phyloP scores from a whole-genome alignment of 2,888 invertebrate genomes.

The Platycheirus rosarum region DNA sequence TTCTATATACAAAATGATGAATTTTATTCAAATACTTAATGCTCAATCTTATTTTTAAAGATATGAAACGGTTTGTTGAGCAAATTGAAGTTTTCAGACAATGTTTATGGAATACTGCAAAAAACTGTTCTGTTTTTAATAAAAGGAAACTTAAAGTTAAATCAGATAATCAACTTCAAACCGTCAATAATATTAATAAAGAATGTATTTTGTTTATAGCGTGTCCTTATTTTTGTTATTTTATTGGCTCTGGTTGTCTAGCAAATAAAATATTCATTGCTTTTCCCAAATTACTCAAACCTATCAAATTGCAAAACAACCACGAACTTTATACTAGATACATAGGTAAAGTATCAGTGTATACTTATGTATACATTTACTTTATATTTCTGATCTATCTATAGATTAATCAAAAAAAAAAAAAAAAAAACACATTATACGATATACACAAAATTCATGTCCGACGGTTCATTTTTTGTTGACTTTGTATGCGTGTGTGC shows the following conservation, averaged over 20 bases:
- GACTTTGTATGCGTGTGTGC: neutral
- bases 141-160: no score
- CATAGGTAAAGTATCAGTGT: neutral
- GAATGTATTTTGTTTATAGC: neutral
- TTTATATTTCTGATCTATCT: conserved; percentile 17
- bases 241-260: neutral
- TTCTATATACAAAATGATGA: no score
- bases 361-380: conserved; percentile 9
- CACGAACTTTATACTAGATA: conserved; percentile 46
- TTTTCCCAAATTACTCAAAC: conserved; percentile 50
- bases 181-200: no score
- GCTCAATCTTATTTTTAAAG: no score
- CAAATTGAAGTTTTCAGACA: no score
- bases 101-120: no score
- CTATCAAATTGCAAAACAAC: conserved; percentile 43
- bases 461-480: no score
- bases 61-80: no score
- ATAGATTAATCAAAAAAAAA: conserved; percentile 4
- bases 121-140: no score
- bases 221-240: neutral
- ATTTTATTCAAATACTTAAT: no score
- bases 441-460: neutral
- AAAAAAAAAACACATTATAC: conserved; percentile 9
- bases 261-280: conserved; percentile 28
- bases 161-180: no score